Evolutionary conservation across 2,888 invertebrate species (phyloP), one percentile per base, ranked within the genome.

Genomic region (Cryptosula pallasiana): DNA sequence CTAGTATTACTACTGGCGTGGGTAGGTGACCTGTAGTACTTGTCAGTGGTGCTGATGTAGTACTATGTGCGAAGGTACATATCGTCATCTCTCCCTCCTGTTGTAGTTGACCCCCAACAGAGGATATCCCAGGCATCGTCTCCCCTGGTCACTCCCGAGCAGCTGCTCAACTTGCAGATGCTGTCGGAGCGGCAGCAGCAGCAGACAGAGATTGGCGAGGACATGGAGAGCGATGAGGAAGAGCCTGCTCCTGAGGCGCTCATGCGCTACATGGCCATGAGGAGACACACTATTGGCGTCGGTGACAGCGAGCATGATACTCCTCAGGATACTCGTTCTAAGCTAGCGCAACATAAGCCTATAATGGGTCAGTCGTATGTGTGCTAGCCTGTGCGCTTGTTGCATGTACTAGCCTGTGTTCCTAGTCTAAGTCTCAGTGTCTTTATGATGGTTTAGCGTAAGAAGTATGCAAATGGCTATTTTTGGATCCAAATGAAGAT

Each of bases 201-300:
- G 9, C n/a, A 23, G 3, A 36, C n/a, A 5, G 63, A 34, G 29
- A 63, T 20, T 32, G 45, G 45, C 32, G 25, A 36, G 5, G 83
- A 84, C 73, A 63, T 63, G 63, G 63, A 63, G 25, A 81, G 82
- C 1, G 86, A 86, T 72, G 74, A 75, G 3, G 85, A 86, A 71
- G 86, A 86, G 71, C 85, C 85, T 1, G 81, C 81, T 13, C 84
- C 84, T 0, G 85, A 85, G 74, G 84, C 85, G 1, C 74, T 86
- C 72, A 83, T 83, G 1, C 80, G 86, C 2, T 85, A 85, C 77
- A 81, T 85, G 74, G 91, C 91, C 69, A 90, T 91, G 71, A 87
- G 95, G 55, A 87, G 95, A 27, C 95, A 96, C 83, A 96, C 96
- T 0, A 95, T 96, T 0, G 95, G 95, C n/a, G 81, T 83, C 0